Evolutionary conservation across 2,888 invertebrate species (phyloP), one percentile per base, ranked within the genome.

Genomic region (Drosophila formosana): DNA sequence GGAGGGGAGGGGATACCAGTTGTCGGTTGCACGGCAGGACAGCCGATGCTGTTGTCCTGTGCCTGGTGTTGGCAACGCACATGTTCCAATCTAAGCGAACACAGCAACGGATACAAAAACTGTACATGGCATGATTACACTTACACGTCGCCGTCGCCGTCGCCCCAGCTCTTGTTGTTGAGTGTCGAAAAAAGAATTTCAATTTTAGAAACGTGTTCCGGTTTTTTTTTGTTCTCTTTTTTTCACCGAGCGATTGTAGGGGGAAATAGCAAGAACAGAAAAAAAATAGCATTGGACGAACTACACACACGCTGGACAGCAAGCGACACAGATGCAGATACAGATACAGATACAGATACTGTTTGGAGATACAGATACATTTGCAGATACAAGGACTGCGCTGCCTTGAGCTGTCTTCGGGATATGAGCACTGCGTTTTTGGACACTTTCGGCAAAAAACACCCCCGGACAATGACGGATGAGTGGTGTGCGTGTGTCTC

Each of bases 381-480:
- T 53, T 45, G n/a, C 66, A 65, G 52, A 32, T 57, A 72, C 61
- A 37, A 52, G 67, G 69, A 66, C 72, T 64, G 76, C 77, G 82
- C 78, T 88, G 88, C 81, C 82, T 84, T 80, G 79, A 78, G 82
- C 80, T 90, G 88, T 88, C 88, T 89, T 82, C 77, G 62, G 51
- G 67, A 78, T 46, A 46, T 46, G 56, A 47, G 47, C 46, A 37
- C 47, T 47, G 55, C 26, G 72, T 74, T 86, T 83, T 84, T 78
- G 81, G 81, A 78, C 83, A 86, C 79, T 80, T 82, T 76, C 72
- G 60, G 64, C 4, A 60, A 63, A 73, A 72, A 65, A 63, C 75
- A 75, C 80, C 83, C 77, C 76, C 58, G 79, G 84, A 87, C 88
- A 83, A 81, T 89, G 89, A 89, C 80, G 84, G 80, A 90, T 90